These are phyloP conservation scores for Quadroppia sp. DNA, from an alignment of 2,888 invertebrate genomes.

Conservation along the genomic window DNA sequence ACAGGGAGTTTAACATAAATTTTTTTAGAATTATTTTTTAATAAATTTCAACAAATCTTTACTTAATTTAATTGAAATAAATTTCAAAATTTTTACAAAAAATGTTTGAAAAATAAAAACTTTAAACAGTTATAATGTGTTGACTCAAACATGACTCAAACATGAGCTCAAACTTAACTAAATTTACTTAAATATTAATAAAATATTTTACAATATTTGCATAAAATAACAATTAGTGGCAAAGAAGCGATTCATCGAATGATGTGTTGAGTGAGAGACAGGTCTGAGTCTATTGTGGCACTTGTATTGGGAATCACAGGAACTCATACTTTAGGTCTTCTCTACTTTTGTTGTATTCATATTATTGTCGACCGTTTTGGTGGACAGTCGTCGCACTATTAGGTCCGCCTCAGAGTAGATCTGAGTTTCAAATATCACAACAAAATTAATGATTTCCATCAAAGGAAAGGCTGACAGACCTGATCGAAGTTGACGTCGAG, in stretches of 20 bases:
- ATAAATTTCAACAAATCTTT: no score
- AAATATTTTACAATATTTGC: no score
- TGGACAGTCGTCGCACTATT: slow-evolving; percentile 14
- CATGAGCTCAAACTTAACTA: neutral
- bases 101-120: no score
- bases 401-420: slow-evolving; percentile 28
- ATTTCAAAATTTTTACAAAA: no score
- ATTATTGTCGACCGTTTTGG: neutral
- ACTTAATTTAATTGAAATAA: no score
- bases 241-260: slow-evolving; percentile 22
- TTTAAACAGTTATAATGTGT: neutral
- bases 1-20: no score
- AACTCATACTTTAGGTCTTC: neutral
- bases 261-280: neutral
- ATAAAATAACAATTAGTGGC: neutral
- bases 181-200: no score
- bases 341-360: neutral
- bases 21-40: no score
- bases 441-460: neutral
- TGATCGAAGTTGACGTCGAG: slow-evolving; percentile 71
- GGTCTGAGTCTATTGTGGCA: slow-evolving; percentile 27
- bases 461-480: slow-evolving; percentile 4
- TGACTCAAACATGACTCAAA: neutral
- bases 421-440: neutral
- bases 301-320: slow-evolving; percentile 32